A percentile compares a stretch with the other conserved stretches of the same genome.
These are phyloP conservation scores for Mythimna lalbum DNA, from an alignment of 2,888 invertebrate genomes.

Conservation along the genomic window DNA sequence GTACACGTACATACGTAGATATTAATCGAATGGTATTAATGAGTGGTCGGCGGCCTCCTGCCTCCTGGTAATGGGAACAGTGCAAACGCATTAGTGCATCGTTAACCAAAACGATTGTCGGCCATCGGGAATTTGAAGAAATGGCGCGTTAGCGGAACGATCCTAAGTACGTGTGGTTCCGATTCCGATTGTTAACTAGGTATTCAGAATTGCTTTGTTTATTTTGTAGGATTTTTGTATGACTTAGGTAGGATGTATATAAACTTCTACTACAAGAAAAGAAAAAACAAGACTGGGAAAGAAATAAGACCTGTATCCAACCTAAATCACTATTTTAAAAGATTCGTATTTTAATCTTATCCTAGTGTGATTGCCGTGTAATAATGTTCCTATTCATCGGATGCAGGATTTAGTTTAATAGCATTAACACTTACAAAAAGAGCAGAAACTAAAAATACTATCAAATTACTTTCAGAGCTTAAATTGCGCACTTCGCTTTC, in stretches of 20 bases:
- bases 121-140: conserved; percentile 65
- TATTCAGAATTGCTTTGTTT: conserved; percentile 8
- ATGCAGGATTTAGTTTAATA: neutral
- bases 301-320: neutral
- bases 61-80: conserved; percentile 79
- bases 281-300: neutral
- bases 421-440: neutral
- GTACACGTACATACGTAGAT: conserved; percentile 50
- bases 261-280: neutral
- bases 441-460: conserved; percentile 45
- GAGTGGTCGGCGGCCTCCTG: conserved; percentile 67
- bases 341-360: neutral
- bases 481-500: conserved; percentile 45
- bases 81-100: conserved; percentile 88
- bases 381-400: neutral
- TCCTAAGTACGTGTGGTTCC: conserved; percentile 48
- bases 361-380: neutral
- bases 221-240: conserved; percentile 1
- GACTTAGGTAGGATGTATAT: neutral
- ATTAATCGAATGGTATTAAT: conserved; percentile 76
- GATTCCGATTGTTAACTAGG: conserved; percentile 25
- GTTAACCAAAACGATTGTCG: conserved; percentile 79
- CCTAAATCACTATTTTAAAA: neutral
- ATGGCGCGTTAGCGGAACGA: conserved; percentile 52
- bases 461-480: conserved; percentile 42